Base-by-base conservation (phyloP, 2,888 invertebrate species). In the Acleris laterana region DNA sequence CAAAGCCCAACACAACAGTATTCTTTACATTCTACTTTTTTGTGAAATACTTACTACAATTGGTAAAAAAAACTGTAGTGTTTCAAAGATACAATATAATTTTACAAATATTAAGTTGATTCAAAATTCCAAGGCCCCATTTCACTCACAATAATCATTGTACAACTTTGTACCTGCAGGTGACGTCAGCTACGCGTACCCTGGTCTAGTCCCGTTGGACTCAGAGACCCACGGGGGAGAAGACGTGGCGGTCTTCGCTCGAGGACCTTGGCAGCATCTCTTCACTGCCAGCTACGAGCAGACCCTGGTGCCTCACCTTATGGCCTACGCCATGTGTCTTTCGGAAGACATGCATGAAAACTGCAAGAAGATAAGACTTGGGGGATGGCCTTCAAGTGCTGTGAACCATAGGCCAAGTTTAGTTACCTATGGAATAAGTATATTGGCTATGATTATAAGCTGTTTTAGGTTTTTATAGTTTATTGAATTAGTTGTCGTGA, bases 241-340 rank as follows among this genome's bases (percentile, higher is more conserved):
- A 71, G 97, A 97, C 80, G 97, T 97, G 0, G 95, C 95, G 0
- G 94, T 97, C 2, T 96, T 94, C 85, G 95, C 95, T 32, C 83
- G 82, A 13, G 97, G 95, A 59, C 97, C 96, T 0, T 96, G 95
- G 94, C 94, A 96, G 38, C 97, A 97, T 78, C 93, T 98, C 5
- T 96, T 97, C 83, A 95, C 95, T 0, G 96, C 97, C 19, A 95
- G 95, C 59, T 95, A 95, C 75, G 97, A 98, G 75, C 96, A 97
- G 81, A 95, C 94, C 77, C 93, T 95, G 66, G 95, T 98, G 16
- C 96, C 97, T 0, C 96, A 97, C 77, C 94, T 96, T 22, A 95
- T 96, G 89, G 95, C 94, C 0, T 97, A 95, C 74, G 96, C 96
- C 1, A 93, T 96, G 76, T 96, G 96, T 73, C 86, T 96, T 0